Conservation (phyloP, 2,888 invertebrate genomes). For the Pseudococcus viburni region DNA sequence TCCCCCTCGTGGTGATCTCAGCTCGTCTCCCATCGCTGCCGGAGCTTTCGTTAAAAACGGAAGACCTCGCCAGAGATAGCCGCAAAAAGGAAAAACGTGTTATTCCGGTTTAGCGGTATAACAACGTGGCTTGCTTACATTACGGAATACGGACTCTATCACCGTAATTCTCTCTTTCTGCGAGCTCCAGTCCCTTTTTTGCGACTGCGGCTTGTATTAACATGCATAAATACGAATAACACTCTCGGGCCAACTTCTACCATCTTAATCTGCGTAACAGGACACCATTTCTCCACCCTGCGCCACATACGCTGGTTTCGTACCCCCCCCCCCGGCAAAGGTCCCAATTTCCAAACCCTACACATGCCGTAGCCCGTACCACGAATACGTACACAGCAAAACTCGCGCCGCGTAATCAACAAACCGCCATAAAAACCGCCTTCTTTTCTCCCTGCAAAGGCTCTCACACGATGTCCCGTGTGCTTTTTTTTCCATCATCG, state of each 20-base stretch:
- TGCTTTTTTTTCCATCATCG: background rate
- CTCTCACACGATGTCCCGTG: background rate
- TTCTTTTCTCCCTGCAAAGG: background rate
- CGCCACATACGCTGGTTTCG: constrained; percentile 16
- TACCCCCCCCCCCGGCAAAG: background rate
- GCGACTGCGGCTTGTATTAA: constrained; percentile 25
- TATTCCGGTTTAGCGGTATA: constrained; percentile 38
- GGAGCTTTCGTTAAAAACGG: background rate
- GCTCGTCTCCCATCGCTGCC: background rate
- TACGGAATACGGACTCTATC: constrained; percentile 5
- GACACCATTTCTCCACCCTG: background rate
- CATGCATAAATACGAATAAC: constrained; percentile 47
- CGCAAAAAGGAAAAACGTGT: constrained; percentile 47
- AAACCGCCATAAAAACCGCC: constrained; percentile 42
- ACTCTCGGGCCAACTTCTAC: constrained; percentile 40
- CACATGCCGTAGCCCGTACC: background rate
- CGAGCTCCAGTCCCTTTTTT: background rate
- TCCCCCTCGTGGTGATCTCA: background rate
- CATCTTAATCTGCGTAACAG: constrained; percentile 20
- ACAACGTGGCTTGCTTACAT: constrained; percentile 44
- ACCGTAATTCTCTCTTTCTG: constrained; percentile 4
- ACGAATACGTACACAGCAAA: background rate
- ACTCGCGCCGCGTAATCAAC: constrained; percentile 11
- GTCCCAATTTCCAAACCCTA: background rate
- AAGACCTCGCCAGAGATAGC: constrained; percentile 22